Percentiles rank a stretch among this genome's conserved stretches.
phyloP scores from a whole-genome alignment of 2,797 vertebrate genomes.

The Sylvilagus floridanus region DNA sequence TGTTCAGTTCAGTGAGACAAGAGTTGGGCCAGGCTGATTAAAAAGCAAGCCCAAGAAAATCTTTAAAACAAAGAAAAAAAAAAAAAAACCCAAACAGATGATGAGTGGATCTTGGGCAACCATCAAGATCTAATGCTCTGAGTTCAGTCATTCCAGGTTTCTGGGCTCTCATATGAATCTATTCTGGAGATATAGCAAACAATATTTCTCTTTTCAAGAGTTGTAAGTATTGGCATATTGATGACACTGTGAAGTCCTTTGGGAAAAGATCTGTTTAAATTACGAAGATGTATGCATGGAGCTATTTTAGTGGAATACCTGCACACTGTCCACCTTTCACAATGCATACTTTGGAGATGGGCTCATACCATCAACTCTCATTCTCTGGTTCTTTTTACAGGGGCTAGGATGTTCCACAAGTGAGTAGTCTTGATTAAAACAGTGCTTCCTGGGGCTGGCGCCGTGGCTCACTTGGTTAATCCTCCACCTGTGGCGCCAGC shows the following conservation, averaged over 20 bases:
- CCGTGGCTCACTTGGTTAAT: too few relatives aligned
- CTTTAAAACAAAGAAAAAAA: neutral
- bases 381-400: constrained; percentile 1
- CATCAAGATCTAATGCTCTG: neutral
- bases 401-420: neutral
- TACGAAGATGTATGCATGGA: neutral
- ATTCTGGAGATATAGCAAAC: neutral
- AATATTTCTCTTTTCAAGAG: neutral
- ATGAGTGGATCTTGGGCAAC: neutral
- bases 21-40: neutral
- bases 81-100: neutral
- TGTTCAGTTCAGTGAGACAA: constrained; percentile 18
- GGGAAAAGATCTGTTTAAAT: constrained; percentile 51
- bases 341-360: neutral
- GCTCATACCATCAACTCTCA: neutral
- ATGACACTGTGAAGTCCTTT: neutral
- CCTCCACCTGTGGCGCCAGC: too few relatives aligned
- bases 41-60: neutral
- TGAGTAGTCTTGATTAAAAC: constrained; percentile 38
- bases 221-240: neutral
- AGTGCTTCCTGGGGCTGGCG: neutral
- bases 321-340: constrained; percentile 7
- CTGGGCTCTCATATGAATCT: neutral
- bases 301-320: neutral
- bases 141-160: neutral